A percentile compares a stretch with the other conserved stretches of the same genome.
phyloP scores from a whole-genome alignment of 2,113 vertebrate genomes.

The Microcebus lehilahytsara region DNA sequence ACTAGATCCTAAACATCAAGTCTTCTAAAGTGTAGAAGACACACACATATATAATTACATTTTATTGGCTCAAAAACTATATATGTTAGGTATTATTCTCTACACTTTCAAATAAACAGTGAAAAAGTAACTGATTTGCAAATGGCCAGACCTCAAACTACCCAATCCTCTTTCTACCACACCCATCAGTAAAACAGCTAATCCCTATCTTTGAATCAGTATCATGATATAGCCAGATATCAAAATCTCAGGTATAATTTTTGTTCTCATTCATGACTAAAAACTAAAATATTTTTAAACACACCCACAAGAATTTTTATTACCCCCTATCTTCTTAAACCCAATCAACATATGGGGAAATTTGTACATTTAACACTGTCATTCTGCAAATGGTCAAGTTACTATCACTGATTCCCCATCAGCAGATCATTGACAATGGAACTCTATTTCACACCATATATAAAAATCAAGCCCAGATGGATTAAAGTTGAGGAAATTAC shows the following conservation, averaged over 20 bases:
- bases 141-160: background rate
- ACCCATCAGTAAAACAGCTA: constrained; percentile 14
- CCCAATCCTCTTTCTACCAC: background rate
- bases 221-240: background rate
- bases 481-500: background rate
- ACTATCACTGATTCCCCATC: background rate
- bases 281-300: constrained; percentile 43
- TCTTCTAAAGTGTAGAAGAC: constrained; percentile 11
- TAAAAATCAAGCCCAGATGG: background rate
- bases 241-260: background rate
- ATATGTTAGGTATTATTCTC: background rate
- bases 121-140: background rate
- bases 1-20: constrained; percentile 1
- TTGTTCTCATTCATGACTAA: constrained; percentile 25
- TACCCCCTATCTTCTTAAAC: background rate
- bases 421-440: background rate
- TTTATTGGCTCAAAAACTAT: background rate
- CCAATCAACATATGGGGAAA: background rate
- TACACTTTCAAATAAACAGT: background rate
- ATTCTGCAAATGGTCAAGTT: background rate
- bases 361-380: background rate
- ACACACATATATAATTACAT: background rate
- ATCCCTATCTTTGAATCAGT: constrained; percentile 16
- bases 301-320: background rate
- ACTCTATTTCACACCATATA: background rate